Evolutionary conservation across 2,797 vertebrate species (phyloP).

Genomic region (Apodemus agrarius): DNA sequence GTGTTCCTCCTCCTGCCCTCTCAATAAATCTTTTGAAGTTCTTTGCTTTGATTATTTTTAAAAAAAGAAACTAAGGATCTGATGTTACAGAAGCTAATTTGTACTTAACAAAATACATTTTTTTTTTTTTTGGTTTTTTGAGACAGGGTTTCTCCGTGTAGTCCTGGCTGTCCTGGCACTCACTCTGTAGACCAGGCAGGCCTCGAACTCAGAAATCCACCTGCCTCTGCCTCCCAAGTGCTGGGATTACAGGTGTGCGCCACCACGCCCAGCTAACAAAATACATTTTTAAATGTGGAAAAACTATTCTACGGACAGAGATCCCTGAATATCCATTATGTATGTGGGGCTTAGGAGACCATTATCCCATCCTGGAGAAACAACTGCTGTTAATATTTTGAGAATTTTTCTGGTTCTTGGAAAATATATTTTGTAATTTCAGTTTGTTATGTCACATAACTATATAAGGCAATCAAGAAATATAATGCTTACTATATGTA

Average conservation of each 20-base stretch:
- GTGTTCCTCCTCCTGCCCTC: neutral
- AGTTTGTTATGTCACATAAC: neutral
- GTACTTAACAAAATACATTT: neutral
- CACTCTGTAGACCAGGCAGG: too few species aligned
- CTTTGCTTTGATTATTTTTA: neutral
- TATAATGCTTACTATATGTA: neutral
- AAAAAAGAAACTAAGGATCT: neutral
- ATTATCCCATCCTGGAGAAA: neutral
- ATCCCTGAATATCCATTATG: neutral
- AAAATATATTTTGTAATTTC: conserved; percentile 29
- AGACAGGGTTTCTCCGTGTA: too few species aligned
- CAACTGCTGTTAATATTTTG: neutral
- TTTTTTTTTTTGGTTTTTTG: too few species aligned
- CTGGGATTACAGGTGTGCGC: too few species aligned
- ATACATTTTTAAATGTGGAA: conserved; percentile 43
- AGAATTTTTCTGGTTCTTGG: neutral
- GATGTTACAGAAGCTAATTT: conserved; percentile 46
- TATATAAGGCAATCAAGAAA: neutral
- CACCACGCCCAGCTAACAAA: too few species aligned
- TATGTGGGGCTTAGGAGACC: neutral
- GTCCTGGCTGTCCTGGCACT: too few species aligned
- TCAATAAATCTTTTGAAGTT: conserved; percentile 34
- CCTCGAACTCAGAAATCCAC: too few species aligned
- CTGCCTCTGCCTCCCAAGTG: too few species aligned
- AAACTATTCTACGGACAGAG: neutral